Conservation (phyloP, 2,797 vertebrate species). For the Vultur gryphus region DNA sequence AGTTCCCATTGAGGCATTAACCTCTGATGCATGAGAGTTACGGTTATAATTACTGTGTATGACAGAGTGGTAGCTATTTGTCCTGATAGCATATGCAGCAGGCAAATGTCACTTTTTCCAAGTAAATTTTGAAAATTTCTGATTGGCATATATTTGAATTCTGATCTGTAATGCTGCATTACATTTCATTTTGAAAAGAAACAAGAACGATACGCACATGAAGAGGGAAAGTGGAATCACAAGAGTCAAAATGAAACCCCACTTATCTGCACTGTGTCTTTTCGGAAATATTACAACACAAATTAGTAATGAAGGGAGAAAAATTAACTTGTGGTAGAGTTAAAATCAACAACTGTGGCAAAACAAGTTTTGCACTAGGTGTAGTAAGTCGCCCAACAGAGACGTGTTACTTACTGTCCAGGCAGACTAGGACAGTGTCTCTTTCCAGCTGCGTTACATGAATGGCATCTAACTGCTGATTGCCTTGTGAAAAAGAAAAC, state of each 20-base stretch:
- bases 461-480: slow-evolving; percentile 91
- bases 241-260: not conserved
- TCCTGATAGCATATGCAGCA: not conserved
- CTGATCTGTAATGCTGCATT: not conserved
- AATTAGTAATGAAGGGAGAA: not conserved
- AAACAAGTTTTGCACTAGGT: not conserved
- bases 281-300: not conserved
- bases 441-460: slow-evolving; percentile 97
- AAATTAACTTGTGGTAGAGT: not conserved
- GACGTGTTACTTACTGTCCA: slow-evolving; percentile 88
- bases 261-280: not conserved
- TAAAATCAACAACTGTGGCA: not conserved
- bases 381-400: not conserved
- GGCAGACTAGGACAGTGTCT: slow-evolving; percentile 95
- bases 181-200: not conserved
- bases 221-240: not conserved
- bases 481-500: slow-evolving; percentile 43
- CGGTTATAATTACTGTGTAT: not conserved
- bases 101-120: not conserved
- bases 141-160: not conserved
- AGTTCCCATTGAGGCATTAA: not conserved
- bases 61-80: not conserved
- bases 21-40: not conserved
- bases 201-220: rapidly evolving
- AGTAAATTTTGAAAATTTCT: not conserved